Percentiles rank a stretch among this genome's conserved stretches.
Conservation (phyloP, 2,888 invertebrate genomes). For the Cephus spinipes region DNA sequence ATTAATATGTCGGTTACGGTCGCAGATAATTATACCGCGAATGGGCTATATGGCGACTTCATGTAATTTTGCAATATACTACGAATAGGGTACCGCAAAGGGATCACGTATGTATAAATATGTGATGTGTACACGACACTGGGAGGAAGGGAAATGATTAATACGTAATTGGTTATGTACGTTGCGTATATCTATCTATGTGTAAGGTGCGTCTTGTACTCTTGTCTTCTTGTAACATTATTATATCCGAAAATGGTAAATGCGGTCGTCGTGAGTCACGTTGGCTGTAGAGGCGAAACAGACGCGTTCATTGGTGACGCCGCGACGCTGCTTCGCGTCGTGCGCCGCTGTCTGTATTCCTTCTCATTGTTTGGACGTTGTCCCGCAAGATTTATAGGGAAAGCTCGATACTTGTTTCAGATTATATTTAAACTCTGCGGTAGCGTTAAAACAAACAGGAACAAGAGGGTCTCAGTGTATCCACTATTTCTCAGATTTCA, state of each 20-base stretch:
- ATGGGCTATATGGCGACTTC: background rate
- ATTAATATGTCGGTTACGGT: background rate
- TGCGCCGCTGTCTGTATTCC: background rate
- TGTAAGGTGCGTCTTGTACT: background rate
- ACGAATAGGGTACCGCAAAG: conserved; percentile 42
- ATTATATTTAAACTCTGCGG: background rate
- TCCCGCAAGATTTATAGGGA: background rate
- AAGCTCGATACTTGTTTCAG: background rate
- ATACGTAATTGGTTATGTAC: background rate
- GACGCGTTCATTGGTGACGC: conserved; percentile 9
- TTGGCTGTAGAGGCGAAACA: conserved; percentile 22
- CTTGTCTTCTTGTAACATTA: conserved; percentile 4
- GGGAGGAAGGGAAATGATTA: background rate
- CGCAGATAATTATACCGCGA: background rate
- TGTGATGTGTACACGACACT: background rate
- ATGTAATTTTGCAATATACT: conserved; percentile 26
- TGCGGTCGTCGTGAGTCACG: conserved; percentile 50
- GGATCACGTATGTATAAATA: background rate
- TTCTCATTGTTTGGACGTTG: background rate
- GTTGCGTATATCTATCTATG: background rate
- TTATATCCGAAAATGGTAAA: conserved; percentile 47
- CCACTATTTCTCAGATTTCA: background rate
- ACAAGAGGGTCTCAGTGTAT: background rate
- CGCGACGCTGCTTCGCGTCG: background rate
- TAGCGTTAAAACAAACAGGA: background rate